Conservation (phyloP, 2,113 vertebrate genomes). For the Hassar affinis region DNA sequence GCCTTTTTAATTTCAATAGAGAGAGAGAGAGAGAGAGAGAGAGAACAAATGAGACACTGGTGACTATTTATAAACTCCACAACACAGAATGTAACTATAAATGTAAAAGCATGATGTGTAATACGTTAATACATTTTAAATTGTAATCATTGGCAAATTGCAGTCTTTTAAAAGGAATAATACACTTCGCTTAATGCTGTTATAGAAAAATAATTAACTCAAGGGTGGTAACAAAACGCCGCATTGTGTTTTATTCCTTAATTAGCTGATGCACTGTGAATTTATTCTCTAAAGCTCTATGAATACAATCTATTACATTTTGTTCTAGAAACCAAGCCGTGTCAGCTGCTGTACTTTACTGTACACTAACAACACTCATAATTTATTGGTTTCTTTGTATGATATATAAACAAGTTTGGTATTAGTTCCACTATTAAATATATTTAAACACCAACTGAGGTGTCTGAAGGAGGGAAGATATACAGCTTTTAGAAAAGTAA, state of each 20-base stretch:
- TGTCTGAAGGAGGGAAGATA: neutral
- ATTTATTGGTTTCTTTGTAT: neutral
- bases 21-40: neutral
- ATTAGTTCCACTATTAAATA: neutral
- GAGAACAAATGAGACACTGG: neutral
- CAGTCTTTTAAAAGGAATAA: neutral
- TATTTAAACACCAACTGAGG: constrained; percentile 24
- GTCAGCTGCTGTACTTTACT: neutral
- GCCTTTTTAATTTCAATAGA: neutral
- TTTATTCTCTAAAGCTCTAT: too few relatives aligned
- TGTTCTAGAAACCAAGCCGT: neutral
- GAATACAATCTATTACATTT: neutral
- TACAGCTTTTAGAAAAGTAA: constrained; percentile 24
- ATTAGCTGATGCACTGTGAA: neutral
- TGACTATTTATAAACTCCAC: neutral
- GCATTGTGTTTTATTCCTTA: neutral
- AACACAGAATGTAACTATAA: neutral
- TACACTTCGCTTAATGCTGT: neutral
- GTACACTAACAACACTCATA: neutral
- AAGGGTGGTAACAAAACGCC: neutral
- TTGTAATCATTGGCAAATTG: neutral
- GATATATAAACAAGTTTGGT: neutral
- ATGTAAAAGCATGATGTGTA: neutral
- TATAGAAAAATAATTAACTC: neutral
- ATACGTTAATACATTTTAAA: neutral